These are phyloP conservation scores for Salvelinus fontinalis DNA, from an alignment of 2,113 vertebrate genomes.

Conservation along the genomic window DNA sequence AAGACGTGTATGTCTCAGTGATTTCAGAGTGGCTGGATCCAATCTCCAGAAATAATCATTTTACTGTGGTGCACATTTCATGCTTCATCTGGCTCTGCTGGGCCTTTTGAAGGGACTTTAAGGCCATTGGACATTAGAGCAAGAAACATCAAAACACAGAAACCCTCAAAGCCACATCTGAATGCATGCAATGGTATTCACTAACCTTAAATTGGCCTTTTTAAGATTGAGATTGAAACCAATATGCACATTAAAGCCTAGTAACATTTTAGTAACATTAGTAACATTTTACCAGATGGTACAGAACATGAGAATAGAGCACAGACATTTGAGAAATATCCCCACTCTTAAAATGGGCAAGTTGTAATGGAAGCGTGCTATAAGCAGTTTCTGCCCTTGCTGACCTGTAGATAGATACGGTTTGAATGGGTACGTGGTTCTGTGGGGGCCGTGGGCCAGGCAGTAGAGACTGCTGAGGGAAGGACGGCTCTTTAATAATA, in stretches of 20 bases:
- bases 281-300: not conserved
- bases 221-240: not conserved
- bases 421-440: too few relatives aligned
- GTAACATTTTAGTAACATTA: too few relatives aligned
- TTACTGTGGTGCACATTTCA: conserved; percentile 44
- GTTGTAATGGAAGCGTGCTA: too few relatives aligned
- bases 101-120: conserved; percentile 37
- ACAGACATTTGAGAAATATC: not conserved
- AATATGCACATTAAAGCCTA: not conserved
- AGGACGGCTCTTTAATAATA: too few relatives aligned
- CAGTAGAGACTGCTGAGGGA: too few relatives aligned
- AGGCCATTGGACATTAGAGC: conserved; percentile 11
- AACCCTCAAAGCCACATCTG: conserved; percentile 25
- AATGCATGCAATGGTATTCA: not conserved
- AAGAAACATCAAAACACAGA: conserved; percentile 26
- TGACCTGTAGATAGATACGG: too few relatives aligned
- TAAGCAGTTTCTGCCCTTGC: not conserved
- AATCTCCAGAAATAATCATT: conserved; percentile 16
- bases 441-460: too few relatives aligned
- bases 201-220: too few relatives aligned
- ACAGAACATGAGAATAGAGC: not conserved
- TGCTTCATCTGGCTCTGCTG: conserved; percentile 35
- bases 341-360: too few relatives aligned
- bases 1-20: too few relatives aligned
- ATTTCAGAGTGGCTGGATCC: conserved; percentile 4